A percentile compares a stretch with the other conserved stretches of the same genome.
phyloP scores from a whole-genome alignment of 35 echinoderm and acorn worm genomes.

The Antedon bifida region DNA sequence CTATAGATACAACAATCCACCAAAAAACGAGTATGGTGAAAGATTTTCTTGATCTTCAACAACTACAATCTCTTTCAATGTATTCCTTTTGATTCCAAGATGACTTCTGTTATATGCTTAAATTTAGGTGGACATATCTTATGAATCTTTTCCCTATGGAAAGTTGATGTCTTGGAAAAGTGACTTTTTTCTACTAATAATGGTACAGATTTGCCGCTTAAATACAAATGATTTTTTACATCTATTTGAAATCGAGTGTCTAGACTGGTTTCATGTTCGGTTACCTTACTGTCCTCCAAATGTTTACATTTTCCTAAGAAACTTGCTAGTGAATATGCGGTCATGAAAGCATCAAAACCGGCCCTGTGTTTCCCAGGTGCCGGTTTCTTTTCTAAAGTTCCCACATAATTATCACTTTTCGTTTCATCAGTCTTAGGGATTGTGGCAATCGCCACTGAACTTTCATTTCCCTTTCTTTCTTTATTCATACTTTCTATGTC shows the following conservation, averaged over 20 bases:
- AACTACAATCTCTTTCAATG: neutral
- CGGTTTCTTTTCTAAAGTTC: neutral
- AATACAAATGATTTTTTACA: conserved; percentile 50
- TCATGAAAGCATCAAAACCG: conserved; percentile 99
- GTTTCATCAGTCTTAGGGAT: neutral
- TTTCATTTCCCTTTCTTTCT: too few species aligned
- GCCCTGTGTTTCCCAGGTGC: conserved; percentile 61
- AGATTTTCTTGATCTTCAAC: too few species aligned
- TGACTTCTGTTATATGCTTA: neutral
- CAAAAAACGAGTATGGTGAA: too few species aligned
- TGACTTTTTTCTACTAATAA: conserved; percentile 56
- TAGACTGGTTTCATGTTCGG: neutral
- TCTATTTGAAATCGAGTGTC: conserved; percentile 15
- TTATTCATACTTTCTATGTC: too few species aligned
- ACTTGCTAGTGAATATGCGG: conserved; percentile 61
- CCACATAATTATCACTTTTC: neutral
- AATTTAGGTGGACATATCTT: neutral
- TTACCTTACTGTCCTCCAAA: neutral
- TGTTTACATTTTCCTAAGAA: conserved; percentile 22
- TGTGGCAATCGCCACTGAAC: too few species aligned
- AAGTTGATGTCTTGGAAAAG: conserved; percentile 57
- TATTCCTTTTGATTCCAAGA: neutral
- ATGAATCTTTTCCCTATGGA: conserved; percentile 73
- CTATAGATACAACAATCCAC: too few species aligned
- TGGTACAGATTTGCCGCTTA: conserved; percentile 70